Evolutionary conservation across 2,888 invertebrate genomes (phyloP).

Genomic region (Volucella inflata): DNA sequence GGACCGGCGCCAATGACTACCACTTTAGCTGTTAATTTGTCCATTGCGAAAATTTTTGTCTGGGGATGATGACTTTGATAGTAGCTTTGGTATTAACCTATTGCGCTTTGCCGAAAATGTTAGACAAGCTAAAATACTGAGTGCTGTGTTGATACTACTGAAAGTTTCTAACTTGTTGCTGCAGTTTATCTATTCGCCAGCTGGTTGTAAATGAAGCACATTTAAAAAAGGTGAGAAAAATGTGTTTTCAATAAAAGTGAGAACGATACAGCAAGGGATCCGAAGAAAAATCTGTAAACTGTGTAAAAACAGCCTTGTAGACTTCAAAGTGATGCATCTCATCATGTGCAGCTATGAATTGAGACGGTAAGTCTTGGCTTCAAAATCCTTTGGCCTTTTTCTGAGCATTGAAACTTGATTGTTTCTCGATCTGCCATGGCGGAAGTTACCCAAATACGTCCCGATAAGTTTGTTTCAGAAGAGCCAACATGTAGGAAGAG

Average conservation of each 20-base stretch:
- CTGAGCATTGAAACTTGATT: no score
- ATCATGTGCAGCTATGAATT: no score
- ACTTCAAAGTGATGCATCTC: no score
- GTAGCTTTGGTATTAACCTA: neutral
- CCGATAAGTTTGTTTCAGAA: no score
- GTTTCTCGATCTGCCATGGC: no score
- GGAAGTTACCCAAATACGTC: no score
- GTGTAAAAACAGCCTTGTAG: no score
- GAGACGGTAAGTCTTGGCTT: no score
- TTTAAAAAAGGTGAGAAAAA: neutral
- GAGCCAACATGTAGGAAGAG: no score
- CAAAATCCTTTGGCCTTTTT: no score
- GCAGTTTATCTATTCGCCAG: neutral
- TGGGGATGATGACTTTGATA: neutral
- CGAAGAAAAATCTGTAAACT: neutral
- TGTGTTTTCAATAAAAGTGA: neutral
- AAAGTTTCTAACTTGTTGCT: slow-evolving; percentile 17
- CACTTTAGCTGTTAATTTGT: slow-evolving; percentile 79
- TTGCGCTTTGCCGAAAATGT: slow-evolving; percentile 1
- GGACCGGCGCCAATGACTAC: slow-evolving; percentile 83
- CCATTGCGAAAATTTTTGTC: slow-evolving; percentile 13
- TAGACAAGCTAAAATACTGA: neutral
- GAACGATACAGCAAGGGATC: neutral
- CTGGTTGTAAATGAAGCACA: slow-evolving; percentile 1
- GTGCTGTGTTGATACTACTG: slow-evolving; percentile 1